Conservation (phyloP, 2,888 invertebrate genomes). For the Drosophila mettleri region DNA sequence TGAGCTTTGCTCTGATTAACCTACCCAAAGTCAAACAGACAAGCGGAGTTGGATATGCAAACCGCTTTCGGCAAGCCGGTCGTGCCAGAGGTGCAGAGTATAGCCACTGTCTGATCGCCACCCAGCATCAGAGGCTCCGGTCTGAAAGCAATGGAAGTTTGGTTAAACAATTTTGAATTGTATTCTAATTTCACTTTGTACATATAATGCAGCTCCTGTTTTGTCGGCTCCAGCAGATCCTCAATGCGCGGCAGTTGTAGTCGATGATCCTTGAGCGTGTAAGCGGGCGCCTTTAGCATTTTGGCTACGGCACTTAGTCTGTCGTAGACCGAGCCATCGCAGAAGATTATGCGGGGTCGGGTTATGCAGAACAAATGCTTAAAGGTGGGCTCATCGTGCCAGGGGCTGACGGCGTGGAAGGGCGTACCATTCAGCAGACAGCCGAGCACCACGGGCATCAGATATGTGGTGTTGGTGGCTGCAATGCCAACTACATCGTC, state of each 20-base stretch:
- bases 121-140: constrained; percentile 74
- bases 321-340: constrained; percentile 77
- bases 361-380: constrained; percentile 81
- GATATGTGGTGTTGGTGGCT: constrained; percentile 77
- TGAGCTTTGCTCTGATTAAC: background rate
- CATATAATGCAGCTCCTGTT: constrained; percentile 72
- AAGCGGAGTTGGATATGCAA: constrained; percentile 78
- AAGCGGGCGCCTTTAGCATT: constrained; percentile 72
- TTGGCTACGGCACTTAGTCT: constrained; percentile 69
- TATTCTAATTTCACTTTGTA: constrained; percentile 25
- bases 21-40: constrained; percentile 81
- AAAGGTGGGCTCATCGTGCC: constrained; percentile 77
- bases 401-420: constrained; percentile 81
- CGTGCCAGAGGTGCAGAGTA: constrained; percentile 82
- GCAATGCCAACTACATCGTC: constrained; percentile 83
- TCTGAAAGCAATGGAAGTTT: constrained; percentile 38
- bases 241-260: constrained; percentile 71
- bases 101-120: constrained; percentile 81
- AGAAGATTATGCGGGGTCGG: constrained; percentile 83
- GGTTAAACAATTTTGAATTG: background rate
- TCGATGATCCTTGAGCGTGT: constrained; percentile 73
- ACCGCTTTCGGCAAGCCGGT: constrained; percentile 82
- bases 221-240: constrained; percentile 77
- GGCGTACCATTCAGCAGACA: constrained; percentile 81
- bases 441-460: constrained; percentile 81